These are phyloP conservation scores for Tarsius wallacei DNA, from an alignment of 2,797 vertebrate genomes.

Conservation along the genomic window DNA sequence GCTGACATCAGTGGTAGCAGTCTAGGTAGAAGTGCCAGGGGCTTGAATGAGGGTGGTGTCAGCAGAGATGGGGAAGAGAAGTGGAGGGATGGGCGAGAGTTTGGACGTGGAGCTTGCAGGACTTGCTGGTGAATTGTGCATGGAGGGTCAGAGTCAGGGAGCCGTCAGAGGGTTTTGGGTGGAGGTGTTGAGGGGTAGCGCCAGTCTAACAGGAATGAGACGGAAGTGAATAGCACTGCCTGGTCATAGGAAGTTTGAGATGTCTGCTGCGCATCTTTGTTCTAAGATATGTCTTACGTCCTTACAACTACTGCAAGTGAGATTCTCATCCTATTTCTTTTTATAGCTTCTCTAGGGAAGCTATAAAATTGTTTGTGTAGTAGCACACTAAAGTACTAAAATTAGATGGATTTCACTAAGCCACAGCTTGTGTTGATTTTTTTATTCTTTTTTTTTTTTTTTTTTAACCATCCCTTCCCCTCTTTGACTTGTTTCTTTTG, in stretches of 20 bases:
- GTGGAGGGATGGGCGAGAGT: neutral
- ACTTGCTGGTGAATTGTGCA: slow-evolving; percentile 3
- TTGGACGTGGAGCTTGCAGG: neutral
- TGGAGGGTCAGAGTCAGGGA: neutral
- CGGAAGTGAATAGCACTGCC: neutral
- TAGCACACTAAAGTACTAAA: slow-evolving; percentile 23
- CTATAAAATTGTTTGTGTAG: slow-evolving; percentile 11
- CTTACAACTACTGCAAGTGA: neutral
- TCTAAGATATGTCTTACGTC: slow-evolving; percentile 49
- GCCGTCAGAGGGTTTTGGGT: neutral
- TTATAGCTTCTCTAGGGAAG: slow-evolving; percentile 17
- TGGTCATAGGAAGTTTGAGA: neutral
- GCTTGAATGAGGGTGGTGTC: neutral
- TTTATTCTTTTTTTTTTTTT: neutral
- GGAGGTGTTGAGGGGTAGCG: neutral
- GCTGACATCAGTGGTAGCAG: neutral
- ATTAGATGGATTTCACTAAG: slow-evolving; percentile 47
- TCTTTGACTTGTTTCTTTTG: neutral
- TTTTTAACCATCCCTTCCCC: neutral
- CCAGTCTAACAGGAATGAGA: neutral
- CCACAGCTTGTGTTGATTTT: neutral
- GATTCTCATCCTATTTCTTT: slow-evolving; percentile 1
- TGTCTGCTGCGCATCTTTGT: neutral
- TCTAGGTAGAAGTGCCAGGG: neutral
- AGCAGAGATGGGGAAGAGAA: neutral